A percentile compares a stretch with the other conserved stretches of the same genome.
Conservation (phyloP, 2,113 vertebrate species). For the Pollachius pollachius region DNA sequence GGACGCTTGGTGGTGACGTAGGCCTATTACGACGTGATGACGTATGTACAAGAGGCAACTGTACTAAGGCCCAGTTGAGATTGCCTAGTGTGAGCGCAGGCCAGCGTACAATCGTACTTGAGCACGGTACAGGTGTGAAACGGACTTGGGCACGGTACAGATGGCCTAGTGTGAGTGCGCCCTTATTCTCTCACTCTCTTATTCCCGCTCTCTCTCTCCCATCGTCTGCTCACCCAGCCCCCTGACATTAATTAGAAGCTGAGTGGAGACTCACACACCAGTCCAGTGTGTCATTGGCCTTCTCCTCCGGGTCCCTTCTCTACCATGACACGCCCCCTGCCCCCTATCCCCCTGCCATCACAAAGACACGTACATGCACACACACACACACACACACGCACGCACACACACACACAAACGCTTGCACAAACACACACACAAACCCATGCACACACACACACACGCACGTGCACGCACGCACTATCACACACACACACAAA, state of each 20-base stretch:
- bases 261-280: slow-evolving; percentile 69
- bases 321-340: slow-evolving; percentile 60
- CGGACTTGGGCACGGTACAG: too few relatives aligned
- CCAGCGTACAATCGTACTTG: too few relatives aligned
- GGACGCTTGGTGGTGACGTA: too few relatives aligned
- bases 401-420: not conserved
- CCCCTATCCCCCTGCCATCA: not conserved
- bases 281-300: slow-evolving; percentile 72
- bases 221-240: slow-evolving; percentile 16
- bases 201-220: too few relatives aligned
- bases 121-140: too few relatives aligned
- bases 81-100: too few relatives aligned
- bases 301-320: slow-evolving; percentile 70
- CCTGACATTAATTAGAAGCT: slow-evolving; percentile 80
- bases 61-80: too few relatives aligned
- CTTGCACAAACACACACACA: slow-evolving; percentile 25
- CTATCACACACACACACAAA: slow-evolving; percentile 6
- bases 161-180: too few relatives aligned
- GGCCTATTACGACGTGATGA: too few relatives aligned
- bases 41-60: too few relatives aligned
- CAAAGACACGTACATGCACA: slow-evolving; percentile 20
- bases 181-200: too few relatives aligned
- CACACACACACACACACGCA: slow-evolving; percentile 12
- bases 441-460: slow-evolving; percentile 21
- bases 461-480: not conserved